Base-by-base conservation (phyloP, 2,888 invertebrate species). In the Drosophila rubida region DNA sequence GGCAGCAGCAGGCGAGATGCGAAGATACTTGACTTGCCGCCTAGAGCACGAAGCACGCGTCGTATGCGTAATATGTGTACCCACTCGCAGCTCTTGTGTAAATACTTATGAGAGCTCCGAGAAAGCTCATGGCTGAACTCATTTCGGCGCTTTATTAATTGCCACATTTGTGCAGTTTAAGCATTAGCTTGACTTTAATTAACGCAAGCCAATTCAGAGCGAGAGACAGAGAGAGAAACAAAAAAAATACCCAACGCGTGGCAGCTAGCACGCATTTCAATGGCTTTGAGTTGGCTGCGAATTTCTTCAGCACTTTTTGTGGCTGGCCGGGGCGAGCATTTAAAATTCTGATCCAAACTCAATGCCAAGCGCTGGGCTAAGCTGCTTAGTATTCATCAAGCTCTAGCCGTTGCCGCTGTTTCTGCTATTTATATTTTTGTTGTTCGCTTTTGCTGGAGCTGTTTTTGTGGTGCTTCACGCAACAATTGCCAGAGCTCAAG, bases 301-400 rank as follows among this genome's bases (percentile, higher is more conserved):
- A 45, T 49, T 74, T 59, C n/a, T 8, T 37, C 14, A 19, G 54
- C 49, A 53, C 57, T 72, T 74, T 59, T 61, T 55, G 54, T 16
- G 53, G 44, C 64, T 48, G n/a, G 22, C 39, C 39, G 39, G 39
- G 23, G 19, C 23, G 9, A 41, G 41, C 68, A 68, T 63, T 80
- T 70, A 70, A 77, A 76, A 80, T 75, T 66, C 73, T 25, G 23
- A 49, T 59, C 46, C 41, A 64, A 79, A 57, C 62, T 35, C 70
- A 67, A 69, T 66, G 59, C 50, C 77, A 77, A 80, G 65, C 69
- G 53, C 51, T 13, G 42, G 55, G 55, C 46, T 72, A 68, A 85
- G 80, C 81, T 82, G 76, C 78, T 81, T 85, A 82, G 79, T 82
- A 85, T 85, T 74, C 80, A 51, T 60, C 54, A 53, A 67, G 73